Evolutionary conservation across 2,888 invertebrate genomes (phyloP), one percentile per base, ranked within the genome.

Genomic region (Megastigmus dorsalis): DNA sequence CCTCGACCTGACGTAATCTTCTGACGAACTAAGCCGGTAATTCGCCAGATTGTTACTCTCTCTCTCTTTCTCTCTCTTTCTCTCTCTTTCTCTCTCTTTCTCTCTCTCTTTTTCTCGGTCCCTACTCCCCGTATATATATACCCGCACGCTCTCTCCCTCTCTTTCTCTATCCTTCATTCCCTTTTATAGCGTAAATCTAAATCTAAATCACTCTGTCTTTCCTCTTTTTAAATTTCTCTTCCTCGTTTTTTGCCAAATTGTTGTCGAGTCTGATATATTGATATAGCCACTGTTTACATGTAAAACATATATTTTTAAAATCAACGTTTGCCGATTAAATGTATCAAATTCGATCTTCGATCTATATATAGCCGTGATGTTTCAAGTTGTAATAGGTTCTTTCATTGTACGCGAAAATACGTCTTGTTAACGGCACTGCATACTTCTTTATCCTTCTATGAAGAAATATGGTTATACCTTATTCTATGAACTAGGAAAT

Each of bases 11-110:
- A 84, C 86, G 82, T 86, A 87, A 88, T 87, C 87, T 88, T 84
- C 84, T 85, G 86, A 87, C 86, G 84, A 82, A 81, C 82, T 88
- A 86, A 88, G 87, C 87, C 85, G 84, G 83, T 87, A 88, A 88
- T 88, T 86, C 84, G 83, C 75, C 82, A 83, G 85, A 85, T 77
- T 77, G 74, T 67, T 76, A 15, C 76, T 66, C 55, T 65, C 67
- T 68, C 57, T 36, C 18, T 33, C 50, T 43, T 48, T 23, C 41
- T 48, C 23, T 52, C 52, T 18, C 59, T 18, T 43, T 33, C 20
- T 45, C 62, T 43, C 52, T 33, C 41, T 52, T 33, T 50, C 57
- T 33, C 48, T 59, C 57, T 54, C 66, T 41, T 55, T 74, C 75
- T 75, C 76, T 15, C 43, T 28, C 28, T 67, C 28, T 52, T 45